Conservation (phyloP, 2,797 vertebrate species). For the Schizopygopsis malacanthus region DNA sequence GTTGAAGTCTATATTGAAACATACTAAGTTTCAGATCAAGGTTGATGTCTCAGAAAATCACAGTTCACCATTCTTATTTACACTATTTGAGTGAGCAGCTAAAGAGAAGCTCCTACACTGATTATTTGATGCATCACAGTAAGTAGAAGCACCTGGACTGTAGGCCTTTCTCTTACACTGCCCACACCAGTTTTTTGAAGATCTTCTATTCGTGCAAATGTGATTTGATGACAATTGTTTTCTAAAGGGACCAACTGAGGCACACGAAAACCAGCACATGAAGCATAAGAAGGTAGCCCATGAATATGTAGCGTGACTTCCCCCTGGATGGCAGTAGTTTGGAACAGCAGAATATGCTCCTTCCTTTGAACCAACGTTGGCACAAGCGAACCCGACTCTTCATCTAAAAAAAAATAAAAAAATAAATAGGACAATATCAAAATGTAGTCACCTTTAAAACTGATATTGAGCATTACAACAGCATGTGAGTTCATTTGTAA, state of each 20-base stretch:
- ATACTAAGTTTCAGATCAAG: neutral
- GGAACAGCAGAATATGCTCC: conserved; percentile 90
- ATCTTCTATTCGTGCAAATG: neutral
- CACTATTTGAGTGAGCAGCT: neutral
- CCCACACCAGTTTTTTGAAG: neutral
- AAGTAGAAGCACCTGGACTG: neutral
- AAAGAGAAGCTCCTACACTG: neutral
- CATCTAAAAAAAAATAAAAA: conserved; percentile 71
- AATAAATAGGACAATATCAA: neutral
- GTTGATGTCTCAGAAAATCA: neutral
- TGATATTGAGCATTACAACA: neutral
- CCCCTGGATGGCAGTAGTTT: conserved; percentile 84
- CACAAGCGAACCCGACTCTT: conserved; percentile 81
- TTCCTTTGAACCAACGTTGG: conserved; percentile 83
- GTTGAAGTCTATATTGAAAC: neutral
- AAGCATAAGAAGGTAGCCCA: conserved; percentile 82
- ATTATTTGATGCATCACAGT: neutral
- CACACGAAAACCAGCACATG: conserved; percentile 86
- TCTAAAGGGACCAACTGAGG: conserved; percentile 82
- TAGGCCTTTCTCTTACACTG: neutral
- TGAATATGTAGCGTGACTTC: conserved; percentile 86
- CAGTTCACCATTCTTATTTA: neutral
- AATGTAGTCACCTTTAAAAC: neutral
- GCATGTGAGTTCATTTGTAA: neutral
- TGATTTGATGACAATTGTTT: neutral